phyloP scores from a whole-genome alignment of 2,797 vertebrate genomes.

The Phoeniculus purpureus region DNA sequence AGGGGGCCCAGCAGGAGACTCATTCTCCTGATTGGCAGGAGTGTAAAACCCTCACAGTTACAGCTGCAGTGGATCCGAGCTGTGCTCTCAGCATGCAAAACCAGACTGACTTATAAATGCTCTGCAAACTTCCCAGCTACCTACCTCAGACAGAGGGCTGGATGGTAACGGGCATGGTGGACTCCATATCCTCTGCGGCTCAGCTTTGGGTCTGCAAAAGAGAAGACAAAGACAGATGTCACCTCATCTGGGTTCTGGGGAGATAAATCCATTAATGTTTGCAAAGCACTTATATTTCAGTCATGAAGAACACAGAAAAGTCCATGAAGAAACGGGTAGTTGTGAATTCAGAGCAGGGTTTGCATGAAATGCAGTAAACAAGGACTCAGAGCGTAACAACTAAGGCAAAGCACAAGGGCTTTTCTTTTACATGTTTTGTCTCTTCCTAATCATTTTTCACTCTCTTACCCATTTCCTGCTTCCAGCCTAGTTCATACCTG shows the following conservation, averaged over 20 bases:
- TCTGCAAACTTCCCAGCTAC: not conserved
- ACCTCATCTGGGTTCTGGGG: not conserved
- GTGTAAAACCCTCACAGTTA: not conserved
- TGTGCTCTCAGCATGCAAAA: conserved; percentile 3
- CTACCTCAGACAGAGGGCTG: not conserved
- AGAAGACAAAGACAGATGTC: not conserved
- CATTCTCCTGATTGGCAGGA: conserved; percentile 15
- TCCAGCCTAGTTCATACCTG: not conserved
- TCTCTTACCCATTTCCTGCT: not conserved
- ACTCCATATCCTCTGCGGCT: not conserved
- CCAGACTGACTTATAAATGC: not conserved
- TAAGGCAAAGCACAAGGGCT: not conserved
- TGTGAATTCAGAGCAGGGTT: too few species aligned
- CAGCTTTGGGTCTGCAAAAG: not conserved
- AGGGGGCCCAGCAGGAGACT: not conserved
- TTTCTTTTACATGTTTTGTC: not conserved
- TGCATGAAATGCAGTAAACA: too few species aligned
- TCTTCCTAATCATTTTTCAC: not conserved
- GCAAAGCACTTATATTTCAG: not conserved
- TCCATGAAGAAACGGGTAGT: not conserved
- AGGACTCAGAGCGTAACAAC: not conserved
- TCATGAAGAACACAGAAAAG: not conserved
- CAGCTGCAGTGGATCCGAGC: conserved; percentile 1
- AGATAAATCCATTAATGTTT: conserved; percentile 3
- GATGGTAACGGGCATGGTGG: not conserved